Conservation (phyloP, 2,797 vertebrate species). For the Pteronotus mesoamericanus region DNA sequence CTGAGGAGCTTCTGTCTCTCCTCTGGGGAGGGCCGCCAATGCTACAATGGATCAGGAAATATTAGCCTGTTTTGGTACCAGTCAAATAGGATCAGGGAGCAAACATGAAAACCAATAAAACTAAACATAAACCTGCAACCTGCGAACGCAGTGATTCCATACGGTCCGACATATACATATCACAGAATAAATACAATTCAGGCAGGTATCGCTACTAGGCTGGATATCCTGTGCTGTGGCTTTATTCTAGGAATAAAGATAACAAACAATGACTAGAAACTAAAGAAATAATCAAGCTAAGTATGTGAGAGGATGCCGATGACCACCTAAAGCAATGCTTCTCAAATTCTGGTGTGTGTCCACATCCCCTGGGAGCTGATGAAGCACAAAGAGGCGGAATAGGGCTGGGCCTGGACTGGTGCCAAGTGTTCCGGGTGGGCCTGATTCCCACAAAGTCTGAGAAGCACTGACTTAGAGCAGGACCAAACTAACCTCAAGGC, state of each 20-base stretch:
- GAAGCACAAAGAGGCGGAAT: neutral
- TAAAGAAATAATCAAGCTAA: neutral
- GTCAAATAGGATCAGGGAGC: neutral
- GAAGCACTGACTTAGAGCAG: neutral
- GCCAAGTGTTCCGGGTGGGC: neutral
- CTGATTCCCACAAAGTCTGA: neutral
- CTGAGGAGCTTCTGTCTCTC: neutral
- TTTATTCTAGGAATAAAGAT: constrained; percentile 21
- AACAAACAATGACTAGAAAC: neutral
- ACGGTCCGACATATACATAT: neutral
- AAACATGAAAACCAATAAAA: neutral
- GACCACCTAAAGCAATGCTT: neutral
- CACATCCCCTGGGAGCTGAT: neutral
- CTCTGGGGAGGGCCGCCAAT: neutral
- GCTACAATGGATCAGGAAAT: neutral
- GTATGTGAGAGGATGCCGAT: rapidly evolving
- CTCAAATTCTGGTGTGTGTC: neutral
- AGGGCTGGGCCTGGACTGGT: rapidly evolving
- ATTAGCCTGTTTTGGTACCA: neutral
- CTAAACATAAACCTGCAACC: neutral
- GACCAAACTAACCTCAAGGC: neutral
- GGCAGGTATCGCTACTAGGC: neutral
- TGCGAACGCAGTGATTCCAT: neutral
- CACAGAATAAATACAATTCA: neutral
- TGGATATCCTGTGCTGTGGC: neutral